phyloP scores from a whole-genome alignment of 1,140 invertebrate species.

The Akabosia matsudoensis region DNA sequence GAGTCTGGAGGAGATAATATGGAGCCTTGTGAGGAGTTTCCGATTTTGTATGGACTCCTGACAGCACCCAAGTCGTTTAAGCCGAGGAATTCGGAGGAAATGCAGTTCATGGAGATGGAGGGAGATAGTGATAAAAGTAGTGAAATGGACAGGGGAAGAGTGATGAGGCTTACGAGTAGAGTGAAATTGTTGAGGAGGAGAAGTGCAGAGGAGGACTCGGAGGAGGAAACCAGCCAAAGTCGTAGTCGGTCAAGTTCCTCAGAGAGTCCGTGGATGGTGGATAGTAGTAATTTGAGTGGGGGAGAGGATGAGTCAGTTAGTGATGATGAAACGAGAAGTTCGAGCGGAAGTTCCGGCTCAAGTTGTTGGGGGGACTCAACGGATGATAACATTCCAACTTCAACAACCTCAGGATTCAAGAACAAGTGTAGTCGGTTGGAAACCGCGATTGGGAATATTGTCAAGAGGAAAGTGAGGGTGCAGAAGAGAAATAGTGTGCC shows the following conservation, averaged over 20 bases:
- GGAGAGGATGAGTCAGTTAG: not conserved
- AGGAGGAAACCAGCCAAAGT: constrained; percentile 5
- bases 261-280: not conserved
- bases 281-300: not conserved
- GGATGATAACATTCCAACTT: constrained; percentile 21
- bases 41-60: constrained; percentile 13
- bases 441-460: constrained; percentile 9
- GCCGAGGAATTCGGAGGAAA: constrained; percentile 1
- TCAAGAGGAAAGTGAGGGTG: not conserved
- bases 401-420: constrained; percentile 5
- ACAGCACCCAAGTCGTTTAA: constrained; percentile 5
- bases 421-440: not conserved
- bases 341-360: not conserved
- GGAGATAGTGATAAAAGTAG: not conserved
- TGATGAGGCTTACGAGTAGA: not conserved
- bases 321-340: not conserved
- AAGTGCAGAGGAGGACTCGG: not conserved
- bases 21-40: constrained; percentile 12
- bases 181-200: not conserved
- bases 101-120: not conserved
- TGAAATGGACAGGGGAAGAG: not conserved
- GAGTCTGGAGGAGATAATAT: not conserved
- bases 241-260: not conserved
- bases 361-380: not conserved
- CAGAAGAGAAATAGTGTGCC: not conserved